Evolutionary conservation across 2,113 vertebrate genomes (phyloP), one percentile per base, ranked within the genome.

Genomic region (Cephalopterus ornatus): DNA sequence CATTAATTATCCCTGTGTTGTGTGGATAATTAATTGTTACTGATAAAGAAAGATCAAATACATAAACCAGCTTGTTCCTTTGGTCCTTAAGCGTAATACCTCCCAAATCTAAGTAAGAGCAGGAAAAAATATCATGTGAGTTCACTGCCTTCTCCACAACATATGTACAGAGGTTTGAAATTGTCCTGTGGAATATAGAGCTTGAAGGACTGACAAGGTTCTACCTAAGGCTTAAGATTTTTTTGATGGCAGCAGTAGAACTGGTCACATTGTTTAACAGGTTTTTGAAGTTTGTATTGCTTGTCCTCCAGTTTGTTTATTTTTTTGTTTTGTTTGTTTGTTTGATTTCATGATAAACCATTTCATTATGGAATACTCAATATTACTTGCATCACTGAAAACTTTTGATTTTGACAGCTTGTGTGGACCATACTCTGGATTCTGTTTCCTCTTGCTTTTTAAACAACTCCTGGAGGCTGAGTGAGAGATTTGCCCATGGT

Each of bases 371-470:
- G 26, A 56, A 47, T 56, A 30, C 16, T 55, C 44, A 5, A 6
- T 67, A 28, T 46, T 74, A 21, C 55, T 80, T 50, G 9, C 22
- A 26, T 55, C 27, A 33, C 1, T 62, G 24, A 59, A 58, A 79
- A 33, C n/a, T 2, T 15, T 12, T 26, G 6, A 5, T 0, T 58
- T 59, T 46, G 49, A 17, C 27, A 58, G 33, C 5, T 59, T 72
- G 22, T n/a, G 26, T 50, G 24, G 53, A 35, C 4, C 10, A 4
- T 46, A 41, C 30, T 72, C 13, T 46, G 28, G 12, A 46, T 21
- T 67, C 7, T 50, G 8, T 11, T 58, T 62, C 27, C 33, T 79
- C 53, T 46, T 17, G 24, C 5, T 79, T 88, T 85, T 49, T 58
- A 67, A 55, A 58, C 1, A 67, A 30, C 50, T 50, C 28, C 37